Conservation (phyloP, 2,797 vertebrate genomes). For the Karalla daura region DNA sequence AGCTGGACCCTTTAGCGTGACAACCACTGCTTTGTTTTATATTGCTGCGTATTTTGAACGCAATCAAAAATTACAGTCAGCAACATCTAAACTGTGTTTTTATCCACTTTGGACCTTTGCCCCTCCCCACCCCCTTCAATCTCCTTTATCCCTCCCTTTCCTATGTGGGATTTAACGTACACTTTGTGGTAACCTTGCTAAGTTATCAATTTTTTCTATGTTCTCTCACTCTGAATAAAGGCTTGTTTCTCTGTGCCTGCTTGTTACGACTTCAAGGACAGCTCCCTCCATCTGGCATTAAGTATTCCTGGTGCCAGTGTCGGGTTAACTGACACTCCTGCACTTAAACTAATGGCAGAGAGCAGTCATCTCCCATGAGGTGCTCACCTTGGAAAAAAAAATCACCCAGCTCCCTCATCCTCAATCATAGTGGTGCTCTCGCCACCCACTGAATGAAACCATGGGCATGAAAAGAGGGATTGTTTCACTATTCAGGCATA, state of each 20-base stretch:
- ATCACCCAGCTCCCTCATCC: slow-evolving; percentile 80
- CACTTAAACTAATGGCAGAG: slow-evolving; percentile 83
- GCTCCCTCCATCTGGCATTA: slow-evolving; percentile 84
- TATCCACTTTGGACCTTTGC: slow-evolving; percentile 82
- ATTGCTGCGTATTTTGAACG: slow-evolving; percentile 81
- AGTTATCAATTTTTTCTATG: slow-evolving; percentile 85
- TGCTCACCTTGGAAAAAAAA: slow-evolving; percentile 84
- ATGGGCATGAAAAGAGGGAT: slow-evolving; percentile 83
- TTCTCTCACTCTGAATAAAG: slow-evolving; percentile 85
- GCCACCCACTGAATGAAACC: slow-evolving; percentile 81
- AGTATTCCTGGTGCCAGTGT: slow-evolving; percentile 81
- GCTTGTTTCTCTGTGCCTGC: slow-evolving; percentile 81
- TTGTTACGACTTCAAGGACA: slow-evolving; percentile 85
- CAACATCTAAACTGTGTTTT: slow-evolving; percentile 85
- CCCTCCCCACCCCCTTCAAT: slow-evolving; percentile 72
- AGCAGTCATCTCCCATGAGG: slow-evolving; percentile 83
- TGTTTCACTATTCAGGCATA: slow-evolving; percentile 79
- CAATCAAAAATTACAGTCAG: slow-evolving; percentile 90
- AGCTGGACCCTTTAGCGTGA: slow-evolving; percentile 84
- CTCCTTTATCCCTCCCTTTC: slow-evolving; percentile 81
- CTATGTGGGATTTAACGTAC: slow-evolving; percentile 86
- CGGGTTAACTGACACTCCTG: slow-evolving; percentile 84
- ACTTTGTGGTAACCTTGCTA: slow-evolving; percentile 87
- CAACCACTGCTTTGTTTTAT: slow-evolving; percentile 88
- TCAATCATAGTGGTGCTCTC: slow-evolving; percentile 80